A percentile compares a stretch with the other conserved stretches of the same genome.
These are phyloP conservation scores for Leptarthrus brevirostris DNA, from an alignment of 2,888 invertebrate species.

Conservation along the genomic window DNA sequence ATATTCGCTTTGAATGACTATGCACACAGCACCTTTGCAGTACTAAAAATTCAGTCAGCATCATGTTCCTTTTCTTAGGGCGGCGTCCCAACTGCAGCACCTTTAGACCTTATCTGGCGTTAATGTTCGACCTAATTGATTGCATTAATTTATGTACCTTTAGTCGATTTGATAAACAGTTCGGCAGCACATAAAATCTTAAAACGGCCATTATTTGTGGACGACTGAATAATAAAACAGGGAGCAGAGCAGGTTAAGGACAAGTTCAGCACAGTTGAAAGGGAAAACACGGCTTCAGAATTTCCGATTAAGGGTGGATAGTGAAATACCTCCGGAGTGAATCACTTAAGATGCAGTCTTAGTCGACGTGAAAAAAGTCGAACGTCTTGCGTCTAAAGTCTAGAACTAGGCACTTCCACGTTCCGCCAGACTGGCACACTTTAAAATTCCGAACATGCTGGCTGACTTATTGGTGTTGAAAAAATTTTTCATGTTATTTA, in stretches of 20 bases:
- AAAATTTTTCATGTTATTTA: constrained; percentile 9
- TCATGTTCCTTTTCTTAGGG: too few relatives aligned
- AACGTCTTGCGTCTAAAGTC: too few relatives aligned
- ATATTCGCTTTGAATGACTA: constrained; percentile 24
- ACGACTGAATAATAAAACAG: neutral
- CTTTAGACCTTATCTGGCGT: neutral
- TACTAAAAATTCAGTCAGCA: too few relatives aligned
- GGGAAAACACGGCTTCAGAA: neutral
- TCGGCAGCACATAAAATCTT: constrained; percentile 16
- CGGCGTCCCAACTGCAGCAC: too few relatives aligned
- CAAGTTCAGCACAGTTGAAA: constrained; percentile 21
- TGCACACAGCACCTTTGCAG: neutral
- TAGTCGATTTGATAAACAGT: constrained; percentile 24
- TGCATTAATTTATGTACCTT: constrained; percentile 36
- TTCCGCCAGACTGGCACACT: constrained; percentile 22
- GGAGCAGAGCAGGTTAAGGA: constrained; percentile 33
- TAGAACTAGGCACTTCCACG: constrained; percentile 5
- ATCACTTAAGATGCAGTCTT: neutral
- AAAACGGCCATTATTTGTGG: neutral
- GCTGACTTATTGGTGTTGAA: constrained; percentile 37
- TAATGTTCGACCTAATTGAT: constrained; percentile 33
- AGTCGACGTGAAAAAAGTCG: too few relatives aligned
- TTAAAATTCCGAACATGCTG: constrained; percentile 36
- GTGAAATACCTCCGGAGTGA: constrained; percentile 20
- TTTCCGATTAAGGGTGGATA: constrained; percentile 5